Base-by-base conservation (phyloP, 2,113 vertebrate species). In the Herpetotheres cachinnans region DNA sequence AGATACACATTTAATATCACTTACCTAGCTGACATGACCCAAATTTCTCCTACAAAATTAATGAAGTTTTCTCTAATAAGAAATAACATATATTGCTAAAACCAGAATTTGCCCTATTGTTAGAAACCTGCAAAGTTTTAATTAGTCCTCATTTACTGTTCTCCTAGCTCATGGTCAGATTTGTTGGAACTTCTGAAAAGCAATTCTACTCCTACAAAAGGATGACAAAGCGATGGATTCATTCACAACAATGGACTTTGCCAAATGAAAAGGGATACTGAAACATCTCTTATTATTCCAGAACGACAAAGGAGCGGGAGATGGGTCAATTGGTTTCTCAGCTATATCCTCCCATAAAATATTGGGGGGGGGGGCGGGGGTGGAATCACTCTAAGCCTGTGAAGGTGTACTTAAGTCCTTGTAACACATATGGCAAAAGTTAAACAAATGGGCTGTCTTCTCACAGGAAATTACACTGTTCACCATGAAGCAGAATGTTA, bases 371-470 rank as follows among this genome's bases (percentile, higher is more conserved):
- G 13, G 7, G n/a, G n/a, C n/a, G n/a, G n/a, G n/a, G n/a, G n/a
- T n/a, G n/a, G n/a, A 14, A 38, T 47, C 61, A 32, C 52, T 89
- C 34, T 52, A 62, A 82, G 69, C 44, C 66, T 74, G 40, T 69
- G 95, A 93, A 90, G 70, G 77, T 59, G 65, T 87, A 76, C 61
- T 94, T 67, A 93, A 82, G 72, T 56, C 58, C 74, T 82, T 27
- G 36, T 62, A 84, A 80, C 67, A 82, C 74, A 95, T 42, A 91
- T 69, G 89, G 61, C 49, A 72, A 85, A 94, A 97, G 90, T 86
- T 95, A 95, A 97, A 97, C 84, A 96, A 82, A 95, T 74, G 46
- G 76, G 72, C 81, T 95, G 95, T 89, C 84, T 95, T 65, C 83
- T 93, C 72, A 72, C 62, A 95, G 85, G 92, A 97, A 98, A 96